These are phyloP conservation scores for Drosophila cognata DNA, from an alignment of 2,888 invertebrate genomes.

Conservation along the genomic window DNA sequence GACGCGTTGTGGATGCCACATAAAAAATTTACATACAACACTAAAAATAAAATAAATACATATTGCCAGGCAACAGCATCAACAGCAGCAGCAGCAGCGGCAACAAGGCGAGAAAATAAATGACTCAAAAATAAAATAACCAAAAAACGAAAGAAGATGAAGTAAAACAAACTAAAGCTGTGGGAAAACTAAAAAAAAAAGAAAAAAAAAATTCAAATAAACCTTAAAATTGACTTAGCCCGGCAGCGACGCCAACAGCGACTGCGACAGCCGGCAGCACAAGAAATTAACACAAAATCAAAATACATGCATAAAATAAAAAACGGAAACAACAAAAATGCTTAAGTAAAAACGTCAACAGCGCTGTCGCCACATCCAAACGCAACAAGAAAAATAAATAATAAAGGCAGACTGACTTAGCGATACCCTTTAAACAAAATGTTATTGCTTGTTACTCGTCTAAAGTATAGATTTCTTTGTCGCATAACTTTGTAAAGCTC, in stretches of 20 bases:
- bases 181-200: conserved; percentile 60
- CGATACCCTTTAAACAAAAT: conserved; percentile 25
- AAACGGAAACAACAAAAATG: conserved; percentile 34
- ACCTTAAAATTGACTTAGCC: conserved; percentile 78
- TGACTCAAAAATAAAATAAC: conserved; percentile 24
- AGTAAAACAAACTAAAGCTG: conserved; percentile 20
- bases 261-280: conserved; percentile 61
- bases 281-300: conserved; percentile 72
- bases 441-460: background rate
- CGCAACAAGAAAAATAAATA: conserved; percentile 19
- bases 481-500: background rate
- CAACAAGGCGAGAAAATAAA: conserved; percentile 57
- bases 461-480: background rate
- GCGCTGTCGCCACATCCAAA: conserved; percentile 31
- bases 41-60: conserved; percentile 72
- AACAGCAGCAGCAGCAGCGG: conserved; percentile 7
- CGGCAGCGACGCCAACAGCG: conserved; percentile 43
- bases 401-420: background rate
- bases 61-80: conserved; percentile 48
- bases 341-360: conserved; percentile 57
- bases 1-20: conserved; percentile 34
- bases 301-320: conserved; percentile 44
- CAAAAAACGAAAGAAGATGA: conserved; percentile 15
- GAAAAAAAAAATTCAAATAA: conserved; percentile 74
- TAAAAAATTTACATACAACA: conserved; percentile 69